phyloP scores from a whole-genome alignment of 1,140 invertebrate species.

The Limonius californicus region DNA sequence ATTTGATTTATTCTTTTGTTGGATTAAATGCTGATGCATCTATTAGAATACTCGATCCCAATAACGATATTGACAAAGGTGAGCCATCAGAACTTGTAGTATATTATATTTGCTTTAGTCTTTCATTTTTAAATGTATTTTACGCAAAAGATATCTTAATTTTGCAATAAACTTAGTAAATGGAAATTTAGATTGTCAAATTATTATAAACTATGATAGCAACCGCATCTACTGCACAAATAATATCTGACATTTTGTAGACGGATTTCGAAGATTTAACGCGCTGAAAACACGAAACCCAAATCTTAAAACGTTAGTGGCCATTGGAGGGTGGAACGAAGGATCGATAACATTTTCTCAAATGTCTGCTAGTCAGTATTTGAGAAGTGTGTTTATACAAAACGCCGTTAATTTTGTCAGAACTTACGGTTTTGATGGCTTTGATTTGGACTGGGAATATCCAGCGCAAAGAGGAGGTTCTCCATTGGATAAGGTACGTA shows the following conservation, averaged over 20 bases:
- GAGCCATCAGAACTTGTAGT: no score
- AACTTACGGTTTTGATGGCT: slow-evolving; percentile 78
- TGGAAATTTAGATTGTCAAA: no score
- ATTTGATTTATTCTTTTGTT: slow-evolving; percentile 69
- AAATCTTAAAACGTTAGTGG: slow-evolving; percentile 59
- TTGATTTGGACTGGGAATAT: slow-evolving; percentile 83
- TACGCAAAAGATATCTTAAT: no score
- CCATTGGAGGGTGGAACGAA: slow-evolving; percentile 73
- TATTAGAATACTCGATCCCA: no score
- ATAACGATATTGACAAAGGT: no score
- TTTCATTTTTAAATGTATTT: background rate
- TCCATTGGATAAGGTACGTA: slow-evolving; percentile 9
- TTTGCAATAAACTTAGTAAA: no score
- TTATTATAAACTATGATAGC: background rate
- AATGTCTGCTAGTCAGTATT: slow-evolving; percentile 21
- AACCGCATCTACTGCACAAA: no score
- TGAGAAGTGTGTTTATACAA: slow-evolving; percentile 47
- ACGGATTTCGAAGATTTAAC: slow-evolving; percentile 43
- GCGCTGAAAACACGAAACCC: slow-evolving; percentile 56
- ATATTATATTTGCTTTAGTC: background rate
- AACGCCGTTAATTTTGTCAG: slow-evolving; percentile 43
- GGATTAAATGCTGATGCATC: no score
- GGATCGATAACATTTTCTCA: slow-evolving; percentile 59
- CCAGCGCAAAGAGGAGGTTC: slow-evolving; percentile 45
- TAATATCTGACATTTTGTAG: background rate